Evolutionary conservation across 2,888 invertebrate genomes (phyloP).

Genomic region (Pseudoips prasinana): DNA sequence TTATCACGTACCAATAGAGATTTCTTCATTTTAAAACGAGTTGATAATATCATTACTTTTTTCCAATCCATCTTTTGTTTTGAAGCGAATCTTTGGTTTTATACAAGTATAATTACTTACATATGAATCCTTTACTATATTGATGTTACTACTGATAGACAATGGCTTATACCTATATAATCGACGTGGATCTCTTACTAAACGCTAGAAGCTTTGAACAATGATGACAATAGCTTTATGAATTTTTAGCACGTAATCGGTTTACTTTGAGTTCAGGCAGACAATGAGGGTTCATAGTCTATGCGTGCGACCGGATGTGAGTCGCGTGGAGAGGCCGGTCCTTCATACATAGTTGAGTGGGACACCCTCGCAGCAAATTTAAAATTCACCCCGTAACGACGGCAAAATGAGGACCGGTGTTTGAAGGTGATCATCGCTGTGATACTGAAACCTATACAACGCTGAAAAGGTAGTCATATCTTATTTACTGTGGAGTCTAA

Average conservation of each 20-base stretch:
- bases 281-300: slow-evolving; percentile 62
- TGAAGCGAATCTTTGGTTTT: too few species aligned
- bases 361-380: slow-evolving; percentile 60
- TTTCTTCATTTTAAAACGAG: slow-evolving; percentile 44
- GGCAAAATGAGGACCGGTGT: slow-evolving; percentile 58
- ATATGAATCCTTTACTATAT: slow-evolving; percentile 37
- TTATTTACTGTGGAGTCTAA: slow-evolving; percentile 40
- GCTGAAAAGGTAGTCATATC: slow-evolving; percentile 29
- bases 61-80: too few species aligned
- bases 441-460: slow-evolving; percentile 33
- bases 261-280: slow-evolving; percentile 64
- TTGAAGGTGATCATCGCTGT: slow-evolving; percentile 57
- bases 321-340: slow-evolving; percentile 53
- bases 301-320: slow-evolving; percentile 66
- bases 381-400: slow-evolving; percentile 73
- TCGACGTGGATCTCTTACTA: slow-evolving; percentile 50
- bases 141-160: slow-evolving; percentile 29
- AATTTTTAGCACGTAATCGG: slow-evolving; percentile 74
- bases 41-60: slow-evolving; percentile 52
- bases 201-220: slow-evolving; percentile 38
- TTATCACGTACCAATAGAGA: slow-evolving; percentile 65
- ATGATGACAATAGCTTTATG: slow-evolving; percentile 67
- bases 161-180: too few species aligned
- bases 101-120: too few species aligned
- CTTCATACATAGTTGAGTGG: slow-evolving; percentile 76